A percentile compares a stretch with the other conserved stretches of the same genome.
Conservation (phyloP, 2,888 invertebrate species). For the Saturnia japonica region DNA sequence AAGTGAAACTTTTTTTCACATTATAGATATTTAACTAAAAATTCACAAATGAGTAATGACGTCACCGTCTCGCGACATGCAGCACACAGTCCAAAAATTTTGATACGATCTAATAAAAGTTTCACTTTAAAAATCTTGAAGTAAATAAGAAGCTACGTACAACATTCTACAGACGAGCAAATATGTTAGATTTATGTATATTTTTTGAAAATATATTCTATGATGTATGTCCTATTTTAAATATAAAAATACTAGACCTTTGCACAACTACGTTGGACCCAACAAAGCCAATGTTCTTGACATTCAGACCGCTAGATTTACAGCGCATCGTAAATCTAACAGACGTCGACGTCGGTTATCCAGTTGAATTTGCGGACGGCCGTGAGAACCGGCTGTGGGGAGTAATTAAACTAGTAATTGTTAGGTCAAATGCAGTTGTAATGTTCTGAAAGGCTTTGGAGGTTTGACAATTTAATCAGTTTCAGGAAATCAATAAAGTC, state of each 20-base stretch:
- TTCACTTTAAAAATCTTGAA: no score
- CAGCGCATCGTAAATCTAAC: slow-evolving; percentile 6
- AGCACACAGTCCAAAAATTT: no score
- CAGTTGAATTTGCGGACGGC: slow-evolving; percentile 19
- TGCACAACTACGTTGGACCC: neutral
- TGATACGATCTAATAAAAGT: no score
- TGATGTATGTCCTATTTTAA: neutral
- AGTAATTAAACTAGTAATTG: slow-evolving; percentile 17
- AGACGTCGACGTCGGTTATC: slow-evolving; percentile 10
- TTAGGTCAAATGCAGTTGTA: slow-evolving; percentile 19
- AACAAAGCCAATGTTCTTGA: neutral
- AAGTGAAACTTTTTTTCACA: no score
- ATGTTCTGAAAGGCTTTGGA: slow-evolving; percentile 11
- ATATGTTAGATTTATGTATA: neutral
- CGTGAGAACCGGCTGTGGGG: slow-evolving; percentile 19
- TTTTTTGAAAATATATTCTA: neutral
- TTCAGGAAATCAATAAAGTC: no score
- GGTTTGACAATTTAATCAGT: neutral
- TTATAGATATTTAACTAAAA: no score
- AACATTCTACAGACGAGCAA: neutral
- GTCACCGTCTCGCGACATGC: no score
- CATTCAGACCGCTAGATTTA: slow-evolving; percentile 6
- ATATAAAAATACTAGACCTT: neutral
- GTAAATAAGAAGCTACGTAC: neutral
- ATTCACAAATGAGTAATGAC: no score